Conservation (phyloP, 2,888 invertebrate genomes). For the Caenorhabditis wallacei region DNA sequence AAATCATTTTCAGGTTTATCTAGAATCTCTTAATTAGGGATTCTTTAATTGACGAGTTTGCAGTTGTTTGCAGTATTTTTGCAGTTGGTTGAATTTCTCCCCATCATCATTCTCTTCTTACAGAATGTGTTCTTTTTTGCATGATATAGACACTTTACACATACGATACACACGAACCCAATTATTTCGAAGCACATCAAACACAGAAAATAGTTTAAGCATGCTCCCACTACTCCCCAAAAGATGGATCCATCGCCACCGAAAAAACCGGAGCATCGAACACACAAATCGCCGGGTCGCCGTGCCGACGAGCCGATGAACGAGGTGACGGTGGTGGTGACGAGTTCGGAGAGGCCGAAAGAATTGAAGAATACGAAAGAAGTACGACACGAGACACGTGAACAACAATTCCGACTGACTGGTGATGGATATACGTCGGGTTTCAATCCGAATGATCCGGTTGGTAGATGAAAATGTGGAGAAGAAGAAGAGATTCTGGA, state of each 20-base stretch:
- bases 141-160: slow-evolving; percentile 5
- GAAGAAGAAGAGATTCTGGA: too few relatives aligned
- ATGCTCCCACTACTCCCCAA: slow-evolving; percentile 14
- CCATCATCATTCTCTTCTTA: neutral
- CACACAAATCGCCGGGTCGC: slow-evolving; percentile 41
- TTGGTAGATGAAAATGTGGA: slow-evolving; percentile 40
- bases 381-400: slow-evolving; percentile 75
- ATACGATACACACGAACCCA: neutral
- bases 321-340: slow-evolving; percentile 62
- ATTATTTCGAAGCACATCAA: neutral
- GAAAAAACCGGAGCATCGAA: slow-evolving; percentile 53
- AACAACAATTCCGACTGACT: slow-evolving; percentile 76
- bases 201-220: slow-evolving; percentile 31
- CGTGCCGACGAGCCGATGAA: slow-evolving; percentile 57
- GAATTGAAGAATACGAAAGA: slow-evolving; percentile 54
- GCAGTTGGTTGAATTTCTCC: slow-evolving; percentile 19
- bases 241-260: slow-evolving; percentile 4
- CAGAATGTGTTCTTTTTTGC: slow-evolving; percentile 26
- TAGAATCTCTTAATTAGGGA: too few relatives aligned
- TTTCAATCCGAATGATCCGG: slow-evolving; percentile 79
- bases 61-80: slow-evolving; percentile 12
- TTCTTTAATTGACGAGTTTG: neutral
- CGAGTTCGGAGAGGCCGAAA: slow-evolving; percentile 51
- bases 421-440: slow-evolving; percentile 75
- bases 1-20: too few relatives aligned